Base-by-base conservation (phyloP, 1,140 invertebrate genomes). In the Aphelenchoides fujianensis region DNA sequence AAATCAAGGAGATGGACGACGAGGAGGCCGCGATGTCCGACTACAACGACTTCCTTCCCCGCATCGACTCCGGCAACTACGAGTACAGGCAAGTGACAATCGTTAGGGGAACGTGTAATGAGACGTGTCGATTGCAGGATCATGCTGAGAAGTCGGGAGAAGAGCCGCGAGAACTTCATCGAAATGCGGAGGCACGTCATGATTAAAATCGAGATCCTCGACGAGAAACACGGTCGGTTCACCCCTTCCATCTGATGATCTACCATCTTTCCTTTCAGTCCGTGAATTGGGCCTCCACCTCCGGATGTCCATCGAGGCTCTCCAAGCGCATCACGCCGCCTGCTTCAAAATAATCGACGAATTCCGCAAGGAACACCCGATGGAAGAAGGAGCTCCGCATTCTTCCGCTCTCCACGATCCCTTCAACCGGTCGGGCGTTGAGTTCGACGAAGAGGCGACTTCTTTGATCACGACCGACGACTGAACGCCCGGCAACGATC, bases 1-100 rank as follows among this genome's bases (percentile, higher is more conserved):
- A 98, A 88, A 87, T 89, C 19, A 89, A 89, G 79, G 96, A 99
- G 88, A 92, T 98, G 91, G 96, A 99, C 80, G 96, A 98, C 85
- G 96, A 98, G 85, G 95, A 98, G 83, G 93, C 94, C 76, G 96
- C 93, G 70, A 91, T 91, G 36, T 90, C 92, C 0, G 84, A 97
- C 19, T 41, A 41, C 28, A 93, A 97, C 82, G 95, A 98, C 85
- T 94, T 95, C 0, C 86, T 98, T 12, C 97, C 98, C 84, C 88
- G 96, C 52, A 92, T 98, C 0, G 95, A 98, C 86, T 97, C 95
- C 3, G 96, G 96, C 66, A 98, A 98, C 85, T 98, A 98, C 87
- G 95, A 98, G 85, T 98, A 98, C 85, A 90, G 95, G 89, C 91
- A 74, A 1, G 12, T 30, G 9, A 68, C 5, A 5, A 12, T 16